Evolutionary conservation across 2,888 invertebrate species (phyloP).

Genomic region (Caenorhabditis plicata): DNA sequence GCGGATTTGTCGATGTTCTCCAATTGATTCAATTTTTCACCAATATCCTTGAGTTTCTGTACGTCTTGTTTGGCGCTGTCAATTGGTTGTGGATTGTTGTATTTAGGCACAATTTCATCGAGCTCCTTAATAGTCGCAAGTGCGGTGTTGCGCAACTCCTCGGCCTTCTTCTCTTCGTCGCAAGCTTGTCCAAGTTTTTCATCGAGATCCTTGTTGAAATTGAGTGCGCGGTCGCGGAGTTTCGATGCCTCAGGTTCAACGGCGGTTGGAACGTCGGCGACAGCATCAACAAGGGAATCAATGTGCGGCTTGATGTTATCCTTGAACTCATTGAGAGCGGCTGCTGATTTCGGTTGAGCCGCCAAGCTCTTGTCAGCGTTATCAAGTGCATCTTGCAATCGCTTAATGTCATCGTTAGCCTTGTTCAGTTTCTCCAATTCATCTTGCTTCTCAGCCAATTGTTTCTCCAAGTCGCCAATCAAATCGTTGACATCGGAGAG

Average conservation of each 20-base stretch:
- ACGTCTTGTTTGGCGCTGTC: conserved; percentile 9
- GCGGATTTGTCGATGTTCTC: not conserved
- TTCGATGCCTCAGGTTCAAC: conserved; percentile 1
- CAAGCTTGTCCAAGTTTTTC: conserved; percentile 3
- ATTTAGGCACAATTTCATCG: conserved; percentile 10
- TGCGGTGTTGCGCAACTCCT: not conserved
- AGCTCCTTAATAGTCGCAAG: conserved; percentile 11
- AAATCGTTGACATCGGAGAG: not conserved
- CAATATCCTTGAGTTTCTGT: conserved; percentile 3
- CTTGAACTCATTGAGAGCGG: conserved; percentile 8
- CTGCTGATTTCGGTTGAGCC: conserved; percentile 3
- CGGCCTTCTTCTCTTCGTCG: conserved; percentile 18
- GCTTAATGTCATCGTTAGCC: conserved; percentile 5
- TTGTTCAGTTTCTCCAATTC: conserved; percentile 10
- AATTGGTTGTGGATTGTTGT: conserved; percentile 8
- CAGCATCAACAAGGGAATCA: not conserved
- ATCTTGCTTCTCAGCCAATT: conserved; percentile 2
- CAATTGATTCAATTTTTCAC: conserved; percentile 3
- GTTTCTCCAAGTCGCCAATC: conserved; percentile 4
- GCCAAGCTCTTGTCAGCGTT: conserved; percentile 6
- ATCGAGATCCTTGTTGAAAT: conserved; percentile 7
- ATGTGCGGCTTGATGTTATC: conserved; percentile 4
- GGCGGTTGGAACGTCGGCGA: not conserved
- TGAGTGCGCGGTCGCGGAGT: conserved; percentile 4
- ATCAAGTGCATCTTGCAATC: conserved; percentile 22